Evolutionary conservation across 2,113 vertebrate genomes (phyloP).

Genomic region (Castor canadensis): DNA sequence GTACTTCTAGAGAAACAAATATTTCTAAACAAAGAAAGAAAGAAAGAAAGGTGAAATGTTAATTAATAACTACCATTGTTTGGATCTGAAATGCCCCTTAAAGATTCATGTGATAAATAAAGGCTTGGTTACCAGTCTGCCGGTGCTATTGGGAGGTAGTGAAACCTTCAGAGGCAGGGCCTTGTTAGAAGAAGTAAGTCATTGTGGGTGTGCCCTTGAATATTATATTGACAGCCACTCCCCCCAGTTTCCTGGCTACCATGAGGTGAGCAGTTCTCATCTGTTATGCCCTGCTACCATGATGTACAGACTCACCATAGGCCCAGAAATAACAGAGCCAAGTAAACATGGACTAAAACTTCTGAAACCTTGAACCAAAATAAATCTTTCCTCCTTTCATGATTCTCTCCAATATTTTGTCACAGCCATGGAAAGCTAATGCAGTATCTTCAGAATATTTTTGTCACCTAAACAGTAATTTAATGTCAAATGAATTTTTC

Average conservation of each 20-base stretch:
- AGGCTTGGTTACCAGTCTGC: background rate
- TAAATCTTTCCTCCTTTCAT: background rate
- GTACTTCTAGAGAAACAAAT: slow-evolving; percentile 50
- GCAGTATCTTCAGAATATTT: slow-evolving; percentile 14
- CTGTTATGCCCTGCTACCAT: background rate
- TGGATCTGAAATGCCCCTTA: background rate
- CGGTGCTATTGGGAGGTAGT: background rate
- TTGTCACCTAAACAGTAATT: background rate
- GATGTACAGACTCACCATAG: background rate
- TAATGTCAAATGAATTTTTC: slow-evolving; percentile 35
- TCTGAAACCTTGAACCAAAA: background rate
- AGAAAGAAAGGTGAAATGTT: background rate
- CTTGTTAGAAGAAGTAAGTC: background rate
- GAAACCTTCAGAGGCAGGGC: background rate
- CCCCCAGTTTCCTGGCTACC: background rate
- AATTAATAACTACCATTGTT: background rate
- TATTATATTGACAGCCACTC: background rate
- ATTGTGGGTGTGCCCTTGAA: background rate
- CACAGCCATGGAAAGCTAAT: background rate
- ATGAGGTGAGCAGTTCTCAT: background rate
- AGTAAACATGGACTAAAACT: background rate
- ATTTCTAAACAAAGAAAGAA: slow-evolving; percentile 45
- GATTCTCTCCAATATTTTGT: background rate
- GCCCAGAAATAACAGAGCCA: background rate
- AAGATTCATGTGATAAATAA: background rate